These are phyloP conservation scores for Polyodon spathula DNA, from an alignment of 2,113 vertebrate genomes.

Conservation along the genomic window DNA sequence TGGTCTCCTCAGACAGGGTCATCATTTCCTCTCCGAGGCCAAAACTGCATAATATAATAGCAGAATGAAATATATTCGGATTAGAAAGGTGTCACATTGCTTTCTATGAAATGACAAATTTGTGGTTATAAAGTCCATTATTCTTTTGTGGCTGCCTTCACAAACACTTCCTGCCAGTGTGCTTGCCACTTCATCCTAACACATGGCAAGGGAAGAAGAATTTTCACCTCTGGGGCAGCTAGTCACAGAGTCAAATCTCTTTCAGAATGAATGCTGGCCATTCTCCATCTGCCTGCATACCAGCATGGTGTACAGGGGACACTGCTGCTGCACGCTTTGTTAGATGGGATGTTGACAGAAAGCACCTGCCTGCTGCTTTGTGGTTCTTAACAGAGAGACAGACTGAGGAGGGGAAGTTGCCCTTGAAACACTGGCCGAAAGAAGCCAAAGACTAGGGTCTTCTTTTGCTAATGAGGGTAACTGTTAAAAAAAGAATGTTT, in stretches of 20 bases:
- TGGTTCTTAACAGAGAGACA: not conserved
- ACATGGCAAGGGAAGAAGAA: not conserved
- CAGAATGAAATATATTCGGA: constrained; percentile 62
- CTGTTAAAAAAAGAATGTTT: constrained; percentile 28
- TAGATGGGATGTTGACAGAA: no score
- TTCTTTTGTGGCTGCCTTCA: constrained; percentile 40
- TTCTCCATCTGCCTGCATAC: constrained; percentile 5
- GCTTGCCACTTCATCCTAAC: not conserved
- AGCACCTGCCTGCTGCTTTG: no score
- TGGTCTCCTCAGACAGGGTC: not conserved
- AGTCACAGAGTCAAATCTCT: constrained; percentile 9
- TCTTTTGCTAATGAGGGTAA: constrained; percentile 44
- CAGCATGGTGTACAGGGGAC: not conserved
- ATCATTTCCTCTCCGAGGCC: constrained; percentile 10
- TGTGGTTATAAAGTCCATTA: constrained; percentile 46
- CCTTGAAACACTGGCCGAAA: constrained; percentile 32
- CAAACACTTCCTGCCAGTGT: constrained; percentile 23
- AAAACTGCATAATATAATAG: constrained; percentile 48
- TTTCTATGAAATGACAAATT: constrained; percentile 56
- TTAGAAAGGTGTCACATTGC: constrained; percentile 60
- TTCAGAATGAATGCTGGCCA: not conserved
- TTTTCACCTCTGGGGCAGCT: not conserved
- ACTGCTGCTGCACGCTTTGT: not conserved
- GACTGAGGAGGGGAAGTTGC: constrained; percentile 10
- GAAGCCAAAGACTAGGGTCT: constrained; percentile 24